Percentiles rank a stretch among this genome's conserved stretches.
These are phyloP conservation scores for Thelaira solivaga DNA, from an alignment of 2,888 invertebrate species.

Conservation along the genomic window DNA sequence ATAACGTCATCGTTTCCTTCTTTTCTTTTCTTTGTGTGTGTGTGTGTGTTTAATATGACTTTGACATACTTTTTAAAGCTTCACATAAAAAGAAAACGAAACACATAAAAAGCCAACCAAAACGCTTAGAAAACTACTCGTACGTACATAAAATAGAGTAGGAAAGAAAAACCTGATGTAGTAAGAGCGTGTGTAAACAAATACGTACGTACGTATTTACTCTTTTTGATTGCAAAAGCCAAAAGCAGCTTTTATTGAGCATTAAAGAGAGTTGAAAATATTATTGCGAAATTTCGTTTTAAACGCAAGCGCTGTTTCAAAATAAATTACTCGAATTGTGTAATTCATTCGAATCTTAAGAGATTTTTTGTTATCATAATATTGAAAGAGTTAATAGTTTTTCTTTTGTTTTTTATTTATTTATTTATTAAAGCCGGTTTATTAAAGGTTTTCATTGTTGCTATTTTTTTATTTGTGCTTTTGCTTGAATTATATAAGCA, in stretches of 20 bases:
- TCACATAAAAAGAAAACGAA: not conserved
- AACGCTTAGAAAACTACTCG: not conserved
- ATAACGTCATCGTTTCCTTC: slow-evolving; percentile 46
- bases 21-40: too few relatives aligned
- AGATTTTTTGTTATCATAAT: not conserved
- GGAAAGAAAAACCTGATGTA: too few relatives aligned
- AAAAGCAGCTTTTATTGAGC: not conserved
- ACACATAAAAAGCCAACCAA: slow-evolving; percentile 30
- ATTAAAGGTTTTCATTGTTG: not conserved
- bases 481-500: slow-evolving; percentile 37
- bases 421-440: slow-evolving; percentile 48
- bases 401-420: too few relatives aligned
- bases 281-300: not conserved
- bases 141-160: not conserved
- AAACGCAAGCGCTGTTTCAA: slow-evolving; percentile 29
- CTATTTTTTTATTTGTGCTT: not conserved
- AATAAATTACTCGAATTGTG: not conserved
- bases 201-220: not conserved
- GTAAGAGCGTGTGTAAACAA: not conserved
- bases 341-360: not conserved
- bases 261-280: not conserved
- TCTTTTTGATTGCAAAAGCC: not conserved
- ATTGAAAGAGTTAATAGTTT: not conserved
- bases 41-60: too few relatives aligned
- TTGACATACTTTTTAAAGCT: slow-evolving; percentile 73